Evolutionary conservation across 2,113 vertebrate species (phyloP).

Genomic region (Nesogale talazaci): DNA sequence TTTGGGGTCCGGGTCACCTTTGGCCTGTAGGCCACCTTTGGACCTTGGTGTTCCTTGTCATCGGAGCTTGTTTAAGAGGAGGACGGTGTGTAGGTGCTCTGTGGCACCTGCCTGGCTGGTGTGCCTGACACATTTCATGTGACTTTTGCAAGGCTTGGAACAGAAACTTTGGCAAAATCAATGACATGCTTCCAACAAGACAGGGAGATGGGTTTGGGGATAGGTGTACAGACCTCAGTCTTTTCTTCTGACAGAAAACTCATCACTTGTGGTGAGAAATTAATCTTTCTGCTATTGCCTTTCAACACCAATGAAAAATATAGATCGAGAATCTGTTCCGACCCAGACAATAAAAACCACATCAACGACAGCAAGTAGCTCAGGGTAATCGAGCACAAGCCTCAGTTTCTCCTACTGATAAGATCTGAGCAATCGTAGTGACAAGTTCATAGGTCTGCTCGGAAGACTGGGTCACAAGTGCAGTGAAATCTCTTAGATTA

Average conservation of each 20-base stretch:
- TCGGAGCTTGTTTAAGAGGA: neutral
- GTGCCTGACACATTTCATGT: neutral
- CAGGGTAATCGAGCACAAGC: neutral
- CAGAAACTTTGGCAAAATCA: neutral
- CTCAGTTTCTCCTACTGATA: neutral
- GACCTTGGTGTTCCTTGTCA: neutral
- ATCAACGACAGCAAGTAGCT: neutral
- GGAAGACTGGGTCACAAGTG: neutral
- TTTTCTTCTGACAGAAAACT: neutral
- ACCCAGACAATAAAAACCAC: slow-evolving; percentile 1
- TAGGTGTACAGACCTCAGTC: neutral
- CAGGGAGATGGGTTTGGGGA: neutral
- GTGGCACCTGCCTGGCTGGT: neutral
- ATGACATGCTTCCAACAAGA: neutral
- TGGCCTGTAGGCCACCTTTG: neutral
- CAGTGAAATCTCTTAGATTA: slow-evolving; percentile 44
- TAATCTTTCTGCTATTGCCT: neutral
- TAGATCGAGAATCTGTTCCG: neutral
- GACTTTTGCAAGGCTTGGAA: neutral
- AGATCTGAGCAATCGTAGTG: neutral
- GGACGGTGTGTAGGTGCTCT: rapidly evolving
- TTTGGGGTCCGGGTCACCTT: neutral
- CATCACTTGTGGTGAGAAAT: neutral
- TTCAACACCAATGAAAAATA: neutral
- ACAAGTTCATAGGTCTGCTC: neutral